These are phyloP conservation scores for Gasterosteus nipponicus DNA, from an alignment of 2,113 vertebrate genomes.

Conservation along the genomic window DNA sequence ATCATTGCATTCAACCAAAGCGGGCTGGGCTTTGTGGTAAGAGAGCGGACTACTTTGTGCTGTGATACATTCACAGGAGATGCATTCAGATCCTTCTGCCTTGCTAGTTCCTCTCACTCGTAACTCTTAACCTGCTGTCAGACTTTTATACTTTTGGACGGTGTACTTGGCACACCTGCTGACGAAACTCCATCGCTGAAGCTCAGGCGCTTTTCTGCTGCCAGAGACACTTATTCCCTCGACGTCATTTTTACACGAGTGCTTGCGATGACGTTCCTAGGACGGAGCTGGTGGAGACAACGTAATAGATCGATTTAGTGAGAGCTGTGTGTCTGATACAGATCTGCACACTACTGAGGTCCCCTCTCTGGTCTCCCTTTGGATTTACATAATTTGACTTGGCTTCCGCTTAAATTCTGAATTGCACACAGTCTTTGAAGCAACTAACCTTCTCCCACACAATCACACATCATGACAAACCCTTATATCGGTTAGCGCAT, in stretches of 20 bases:
- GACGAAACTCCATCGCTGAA: background rate
- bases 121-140: background rate
- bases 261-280: background rate
- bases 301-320: background rate
- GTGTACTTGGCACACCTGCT: background rate
- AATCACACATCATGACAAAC: too few species aligned
- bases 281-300: background rate
- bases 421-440: conserved; percentile 4
- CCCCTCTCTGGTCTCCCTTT: conserved; percentile 9
- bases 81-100: background rate
- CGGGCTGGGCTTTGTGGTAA: background rate
- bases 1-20: background rate
- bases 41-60: background rate
- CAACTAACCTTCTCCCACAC: background rate
- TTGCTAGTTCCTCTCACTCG: background rate
- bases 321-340: background rate
- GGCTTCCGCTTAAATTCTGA: conserved; percentile 32
- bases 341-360: background rate
- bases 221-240: background rate
- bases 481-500: too few species aligned
- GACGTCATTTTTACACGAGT: background rate
- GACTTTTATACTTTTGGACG: background rate
- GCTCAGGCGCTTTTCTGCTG: background rate
- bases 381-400: conserved; percentile 28
- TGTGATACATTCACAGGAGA: background rate